Percentiles rank a stretch among this genome's conserved stretches.
phyloP scores from a whole-genome alignment of 2,113 vertebrate genomes.

The Scomber scombrus region DNA sequence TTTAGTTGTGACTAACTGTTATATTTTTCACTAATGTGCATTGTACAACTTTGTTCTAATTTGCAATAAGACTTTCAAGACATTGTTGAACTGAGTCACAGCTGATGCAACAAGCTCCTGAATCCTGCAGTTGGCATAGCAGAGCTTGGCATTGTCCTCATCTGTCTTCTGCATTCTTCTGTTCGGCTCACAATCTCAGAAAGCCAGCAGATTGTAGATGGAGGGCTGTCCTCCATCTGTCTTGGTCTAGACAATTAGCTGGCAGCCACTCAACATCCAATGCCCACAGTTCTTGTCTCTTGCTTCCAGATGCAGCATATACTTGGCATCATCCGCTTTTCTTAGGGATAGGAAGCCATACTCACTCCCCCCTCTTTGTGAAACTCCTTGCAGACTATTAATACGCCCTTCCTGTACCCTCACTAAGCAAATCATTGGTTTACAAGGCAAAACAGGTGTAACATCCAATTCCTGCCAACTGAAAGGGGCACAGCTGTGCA shows the following conservation, averaged over 20 bases:
- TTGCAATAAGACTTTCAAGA: constrained; percentile 26
- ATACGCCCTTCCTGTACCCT: constrained; percentile 47
- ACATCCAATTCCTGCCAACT: constrained; percentile 43
- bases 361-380: constrained; percentile 14
- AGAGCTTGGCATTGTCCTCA: constrained; percentile 41
- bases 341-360: constrained; percentile 36
- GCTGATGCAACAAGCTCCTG: constrained; percentile 62
- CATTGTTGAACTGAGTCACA: constrained; percentile 40
- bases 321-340: constrained; percentile 66
- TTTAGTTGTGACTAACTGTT: constrained; percentile 23
- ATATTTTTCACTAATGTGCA: constrained; percentile 34
- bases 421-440: constrained; percentile 62
- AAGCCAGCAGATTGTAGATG: constrained; percentile 73
- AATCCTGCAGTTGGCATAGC: constrained; percentile 51
- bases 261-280: constrained; percentile 64
- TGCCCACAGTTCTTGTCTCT: constrained; percentile 73
- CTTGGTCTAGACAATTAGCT: constrained; percentile 71
- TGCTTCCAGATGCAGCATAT: constrained; percentile 68
- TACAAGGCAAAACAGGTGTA: constrained; percentile 72
- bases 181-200: constrained; percentile 62
- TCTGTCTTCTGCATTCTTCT: constrained; percentile 58
- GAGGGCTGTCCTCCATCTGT: constrained; percentile 66
- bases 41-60: constrained; percentile 31
- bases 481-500: constrained; percentile 62
- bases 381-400: constrained; percentile 62